Evolutionary conservation across 2,888 invertebrate species (phyloP).

Genomic region (Cancer borealis): DNA sequence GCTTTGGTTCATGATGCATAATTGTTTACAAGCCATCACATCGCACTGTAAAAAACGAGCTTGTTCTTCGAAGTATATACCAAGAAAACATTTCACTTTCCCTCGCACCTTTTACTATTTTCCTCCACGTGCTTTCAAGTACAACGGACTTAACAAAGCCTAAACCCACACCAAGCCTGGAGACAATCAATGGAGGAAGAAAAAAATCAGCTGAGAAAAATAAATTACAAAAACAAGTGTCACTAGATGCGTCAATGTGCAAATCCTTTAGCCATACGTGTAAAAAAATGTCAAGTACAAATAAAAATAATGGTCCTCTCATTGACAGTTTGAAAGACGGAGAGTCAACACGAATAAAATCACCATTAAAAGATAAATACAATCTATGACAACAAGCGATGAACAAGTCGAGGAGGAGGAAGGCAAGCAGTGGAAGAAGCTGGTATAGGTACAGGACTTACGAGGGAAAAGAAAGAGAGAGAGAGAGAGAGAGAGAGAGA

Average conservation of each 20-base stretch:
- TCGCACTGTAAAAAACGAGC: background rate
- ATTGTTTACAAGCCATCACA: background rate
- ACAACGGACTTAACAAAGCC: background rate
- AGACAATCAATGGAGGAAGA: background rate
- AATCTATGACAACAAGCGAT: background rate
- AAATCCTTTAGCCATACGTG: background rate
- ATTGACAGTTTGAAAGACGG: background rate
- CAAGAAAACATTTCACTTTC: background rate
- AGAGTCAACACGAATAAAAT: constrained; percentile 2
- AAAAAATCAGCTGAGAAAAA: background rate
- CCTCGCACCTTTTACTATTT: background rate
- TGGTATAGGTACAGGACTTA: too few species aligned
- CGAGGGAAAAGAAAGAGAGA: background rate
- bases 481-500: background rate
- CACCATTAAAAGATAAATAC: constrained; percentile 1
- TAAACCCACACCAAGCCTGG: background rate
- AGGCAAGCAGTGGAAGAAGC: background rate
- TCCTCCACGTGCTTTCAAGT: background rate
- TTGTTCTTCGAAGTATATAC: background rate
- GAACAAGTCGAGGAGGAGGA: background rate
- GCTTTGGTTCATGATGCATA: background rate
- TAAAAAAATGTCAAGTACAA: background rate
- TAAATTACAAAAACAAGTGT: background rate
- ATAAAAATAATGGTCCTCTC: background rate
- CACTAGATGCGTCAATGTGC: background rate